phyloP scores from a whole-genome alignment of 1,140 invertebrate genomes.

The Lepidurus arcticus region DNA sequence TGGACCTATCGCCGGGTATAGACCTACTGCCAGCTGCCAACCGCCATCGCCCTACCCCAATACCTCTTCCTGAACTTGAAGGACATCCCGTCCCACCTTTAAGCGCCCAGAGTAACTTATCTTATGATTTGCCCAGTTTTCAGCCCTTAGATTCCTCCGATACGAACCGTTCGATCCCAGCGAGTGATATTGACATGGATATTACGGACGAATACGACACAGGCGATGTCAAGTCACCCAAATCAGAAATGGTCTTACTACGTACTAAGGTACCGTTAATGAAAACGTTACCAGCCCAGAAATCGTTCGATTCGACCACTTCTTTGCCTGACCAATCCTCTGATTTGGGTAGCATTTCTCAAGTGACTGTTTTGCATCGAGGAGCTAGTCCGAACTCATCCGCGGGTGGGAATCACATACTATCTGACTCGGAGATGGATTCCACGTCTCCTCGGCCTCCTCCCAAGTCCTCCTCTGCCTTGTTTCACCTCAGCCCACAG shows the following conservation, averaged over 20 bases:
- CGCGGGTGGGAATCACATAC: constrained; percentile 23
- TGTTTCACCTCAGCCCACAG: not conserved
- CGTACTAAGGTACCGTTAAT: not conserved
- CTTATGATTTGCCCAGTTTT: constrained; percentile 11
- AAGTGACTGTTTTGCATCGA: constrained; percentile 31
- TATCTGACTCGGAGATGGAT: constrained; percentile 21
- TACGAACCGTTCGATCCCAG: constrained; percentile 26
- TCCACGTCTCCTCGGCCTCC: not conserved
- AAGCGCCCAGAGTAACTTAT: not conserved
- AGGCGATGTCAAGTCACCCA: not conserved
- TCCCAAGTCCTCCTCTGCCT: constrained; percentile 19
- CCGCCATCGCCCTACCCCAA: not conserved
- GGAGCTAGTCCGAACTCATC: constrained; percentile 29
- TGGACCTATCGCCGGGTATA: not conserved
- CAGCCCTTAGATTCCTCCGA: not conserved
- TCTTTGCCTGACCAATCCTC: constrained; percentile 29
- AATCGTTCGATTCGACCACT: constrained; percentile 34
- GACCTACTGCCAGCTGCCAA: not conserved
- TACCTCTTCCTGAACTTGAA: constrained; percentile 26
- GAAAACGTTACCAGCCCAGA: constrained; percentile 28
- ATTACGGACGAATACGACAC: constrained; percentile 23
- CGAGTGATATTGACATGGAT: constrained; percentile 26
- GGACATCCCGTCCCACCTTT: constrained; percentile 22
- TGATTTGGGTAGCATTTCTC: constrained; percentile 33
- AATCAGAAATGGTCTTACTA: not conserved